Base-by-base conservation (phyloP, 2,113 vertebrate species). In the Lepisosteus osseus region DNA sequence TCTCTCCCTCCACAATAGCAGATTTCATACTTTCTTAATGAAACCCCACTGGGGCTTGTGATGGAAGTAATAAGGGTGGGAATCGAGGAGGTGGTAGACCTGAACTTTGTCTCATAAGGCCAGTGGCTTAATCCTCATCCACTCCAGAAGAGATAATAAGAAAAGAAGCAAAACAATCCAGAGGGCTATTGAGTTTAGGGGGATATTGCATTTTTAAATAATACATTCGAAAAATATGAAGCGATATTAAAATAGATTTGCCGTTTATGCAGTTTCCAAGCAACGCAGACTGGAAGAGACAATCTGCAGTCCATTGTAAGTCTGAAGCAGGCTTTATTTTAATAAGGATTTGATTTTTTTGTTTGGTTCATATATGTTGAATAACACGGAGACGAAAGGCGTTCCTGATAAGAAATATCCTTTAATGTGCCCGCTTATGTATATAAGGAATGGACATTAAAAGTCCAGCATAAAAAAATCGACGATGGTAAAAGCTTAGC, bases 231-330 rank as follows among this genome's bases (percentile, higher is more conserved):
- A 77, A 78, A 73, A 78, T 78, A 77, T 81, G 79, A 84, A 75
- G 76, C 73, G 78, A 81, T 80, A 84, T 84, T 84, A 74, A 81
- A 84, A 84, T 82, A 74, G 82, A 81, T 81, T 79, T 78, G 73
- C 79, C 73, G 78, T 81, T 83, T 78, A 78, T 70, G 69, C 76
- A 61, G 82, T 82, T 82, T 80, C 82, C 77, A 80, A 75, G 82
- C 79, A 84, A 80, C 80, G 72, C 77, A 73, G 73, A 74, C 69
- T 61, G 66, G 67, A 74, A 73, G 70, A 77, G 77, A 63, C 62
- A 63, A 57, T 12, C 41, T 54, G 44, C 55, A 54, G 42, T 41
- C 14, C 55, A 77, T 55, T 70, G 51, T 68, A 69, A 70, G 70
- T 54, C 62, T 45, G 61, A 76, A 73, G 72, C 68, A 70, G 74